Evolutionary conservation across 1,140 invertebrate species (phyloP).

Genomic region (Conus betulinus): DNA sequence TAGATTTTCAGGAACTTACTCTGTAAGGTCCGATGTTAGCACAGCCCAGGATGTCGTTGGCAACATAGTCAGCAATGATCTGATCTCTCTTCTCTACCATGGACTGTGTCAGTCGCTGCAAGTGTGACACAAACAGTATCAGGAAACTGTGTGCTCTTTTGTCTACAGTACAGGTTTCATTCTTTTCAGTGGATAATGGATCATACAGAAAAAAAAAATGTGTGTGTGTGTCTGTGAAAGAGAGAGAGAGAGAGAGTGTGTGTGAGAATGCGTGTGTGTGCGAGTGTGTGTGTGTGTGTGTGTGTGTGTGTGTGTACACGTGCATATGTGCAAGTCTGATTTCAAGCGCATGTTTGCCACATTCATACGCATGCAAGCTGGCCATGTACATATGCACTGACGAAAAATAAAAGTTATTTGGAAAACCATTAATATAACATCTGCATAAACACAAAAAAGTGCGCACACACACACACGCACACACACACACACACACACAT

Average conservation of each 20-base stretch:
- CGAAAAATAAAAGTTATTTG: too few species aligned
- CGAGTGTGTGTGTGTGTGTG: too few species aligned
- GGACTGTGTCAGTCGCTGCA: slow-evolving; percentile 71
- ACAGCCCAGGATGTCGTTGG: slow-evolving; percentile 75
- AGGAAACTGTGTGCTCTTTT: not conserved
- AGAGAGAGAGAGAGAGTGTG: too few species aligned
- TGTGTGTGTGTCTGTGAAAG: too few species aligned
- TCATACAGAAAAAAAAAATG: too few species aligned
- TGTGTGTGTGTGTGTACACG: not conserved
- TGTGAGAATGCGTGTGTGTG: too few species aligned
- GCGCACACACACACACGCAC: not conserved
- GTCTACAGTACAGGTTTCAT: too few species aligned
- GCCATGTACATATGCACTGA: too few species aligned
- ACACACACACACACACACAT: slow-evolving; percentile 10
- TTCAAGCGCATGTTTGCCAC: too few species aligned
- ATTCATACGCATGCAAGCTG: too few species aligned
- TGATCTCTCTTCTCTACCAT: slow-evolving; percentile 69
- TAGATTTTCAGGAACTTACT: slow-evolving; percentile 47
- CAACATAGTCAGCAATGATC: slow-evolving; percentile 73
- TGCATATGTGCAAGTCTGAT: not conserved
- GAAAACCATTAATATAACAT: too few species aligned
- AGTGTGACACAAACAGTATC: not conserved
- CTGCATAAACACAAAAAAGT: not conserved
- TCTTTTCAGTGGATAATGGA: too few species aligned
- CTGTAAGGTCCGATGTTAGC: slow-evolving; percentile 63